Conservation (phyloP, 2,797 vertebrate genomes). For the Apogon talboti region DNA sequence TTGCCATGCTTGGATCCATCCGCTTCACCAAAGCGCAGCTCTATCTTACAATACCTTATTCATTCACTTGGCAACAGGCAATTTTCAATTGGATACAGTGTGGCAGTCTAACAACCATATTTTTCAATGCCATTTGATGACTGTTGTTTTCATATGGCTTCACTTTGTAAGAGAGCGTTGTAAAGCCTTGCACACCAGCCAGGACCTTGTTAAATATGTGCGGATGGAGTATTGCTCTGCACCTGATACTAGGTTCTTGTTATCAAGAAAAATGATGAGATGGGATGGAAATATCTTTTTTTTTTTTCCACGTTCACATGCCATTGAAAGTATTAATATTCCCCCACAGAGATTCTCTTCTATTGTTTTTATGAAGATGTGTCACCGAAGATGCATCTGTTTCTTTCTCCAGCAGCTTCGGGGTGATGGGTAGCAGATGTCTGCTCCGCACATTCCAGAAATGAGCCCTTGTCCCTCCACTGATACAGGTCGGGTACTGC, state of each 20-base stretch:
- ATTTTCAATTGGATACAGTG: conserved; percentile 36
- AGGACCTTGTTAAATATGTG: conserved; percentile 15
- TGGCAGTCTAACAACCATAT: conserved; percentile 21
- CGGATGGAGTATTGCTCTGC: conserved; percentile 14
- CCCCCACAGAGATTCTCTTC: conserved; percentile 13
- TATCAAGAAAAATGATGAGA: conserved; percentile 41
- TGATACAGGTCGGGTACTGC: conserved; percentile 47
- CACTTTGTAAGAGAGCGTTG: conserved; percentile 11
- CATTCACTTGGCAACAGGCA: conserved; percentile 44
- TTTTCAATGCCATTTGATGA: conserved; percentile 43
- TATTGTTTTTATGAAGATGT: conserved; percentile 41
- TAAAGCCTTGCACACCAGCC: background rate
- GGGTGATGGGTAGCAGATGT: conserved; percentile 71
- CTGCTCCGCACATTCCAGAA: conserved; percentile 49
- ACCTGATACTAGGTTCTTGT: conserved; percentile 40
- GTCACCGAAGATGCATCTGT: conserved; percentile 50
- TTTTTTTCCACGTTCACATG: conserved; percentile 4
- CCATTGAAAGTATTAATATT: conserved; percentile 38
- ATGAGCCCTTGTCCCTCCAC: conserved; percentile 30
- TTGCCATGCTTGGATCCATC: conserved; percentile 47
- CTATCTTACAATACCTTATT: conserved; percentile 47
- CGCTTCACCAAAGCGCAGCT: conserved; percentile 40
- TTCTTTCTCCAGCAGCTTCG: conserved; percentile 32
- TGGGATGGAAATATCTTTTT: conserved; percentile 15
- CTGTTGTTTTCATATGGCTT: conserved; percentile 45